A percentile compares a stretch with the other conserved stretches of the same genome.
These are phyloP conservation scores for Cheirogaleus medius DNA, from an alignment of 2,113 vertebrate genomes.

Conservation along the genomic window DNA sequence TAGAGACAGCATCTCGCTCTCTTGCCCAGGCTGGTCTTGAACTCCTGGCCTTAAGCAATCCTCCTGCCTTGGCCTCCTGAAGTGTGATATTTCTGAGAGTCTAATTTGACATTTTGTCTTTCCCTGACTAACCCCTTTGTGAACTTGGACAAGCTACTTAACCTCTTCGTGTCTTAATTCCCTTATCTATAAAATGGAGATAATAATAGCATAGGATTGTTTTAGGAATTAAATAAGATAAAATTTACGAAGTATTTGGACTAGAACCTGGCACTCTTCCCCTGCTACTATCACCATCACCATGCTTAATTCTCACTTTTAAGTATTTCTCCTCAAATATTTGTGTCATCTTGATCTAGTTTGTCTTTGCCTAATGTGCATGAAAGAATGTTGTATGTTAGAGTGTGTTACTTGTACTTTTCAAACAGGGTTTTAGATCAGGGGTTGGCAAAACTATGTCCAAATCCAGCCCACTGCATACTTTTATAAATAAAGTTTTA, in stretches of 20 bases:
- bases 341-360: neutral
- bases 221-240: neutral
- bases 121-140: neutral
- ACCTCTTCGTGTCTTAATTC: neutral
- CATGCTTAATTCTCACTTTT: neutral
- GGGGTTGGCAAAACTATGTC: neutral
- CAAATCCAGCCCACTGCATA: neutral
- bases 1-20: neutral
- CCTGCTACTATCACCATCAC: neutral
- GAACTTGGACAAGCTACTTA: neutral
- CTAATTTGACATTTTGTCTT: neutral
- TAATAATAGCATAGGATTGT: neutral
- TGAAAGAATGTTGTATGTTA: neutral
- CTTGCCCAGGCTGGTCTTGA: neutral
- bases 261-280: neutral
- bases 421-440: neutral
- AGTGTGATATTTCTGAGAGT: neutral
- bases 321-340: neutral
- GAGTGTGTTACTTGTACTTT: neutral
- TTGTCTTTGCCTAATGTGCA: neutral
- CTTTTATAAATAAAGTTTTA: slow-evolving; percentile 47
- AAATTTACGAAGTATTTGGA: neutral
- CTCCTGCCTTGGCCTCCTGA: neutral
- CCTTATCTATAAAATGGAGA: neutral
- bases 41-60: neutral